Conservation (phyloP, 1,140 invertebrate genomes). For the Conus betulinus region DNA sequence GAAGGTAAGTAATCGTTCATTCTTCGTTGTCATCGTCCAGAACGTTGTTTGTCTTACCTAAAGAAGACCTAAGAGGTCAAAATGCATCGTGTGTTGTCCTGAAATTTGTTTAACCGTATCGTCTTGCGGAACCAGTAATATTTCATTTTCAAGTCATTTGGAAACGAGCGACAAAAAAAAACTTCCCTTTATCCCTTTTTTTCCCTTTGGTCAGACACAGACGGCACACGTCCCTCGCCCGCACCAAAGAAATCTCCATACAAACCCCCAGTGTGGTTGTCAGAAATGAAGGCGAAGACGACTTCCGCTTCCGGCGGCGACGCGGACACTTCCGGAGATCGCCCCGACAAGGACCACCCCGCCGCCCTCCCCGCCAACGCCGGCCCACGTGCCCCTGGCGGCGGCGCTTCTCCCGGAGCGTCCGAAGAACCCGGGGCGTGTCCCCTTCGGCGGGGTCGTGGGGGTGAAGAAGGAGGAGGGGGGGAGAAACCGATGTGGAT, state of each 20-base stretch:
- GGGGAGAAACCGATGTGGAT: not conserved
- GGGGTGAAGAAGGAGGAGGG: not conserved
- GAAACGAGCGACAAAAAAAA: no score
- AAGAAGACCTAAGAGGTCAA: no score
- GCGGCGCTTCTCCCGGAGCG: no score
- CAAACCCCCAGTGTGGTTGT: slow-evolving; percentile 5
- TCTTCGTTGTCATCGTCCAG: no score
- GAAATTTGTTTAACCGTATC: no score
- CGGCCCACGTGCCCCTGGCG: not conserved
- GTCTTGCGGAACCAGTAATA: no score
- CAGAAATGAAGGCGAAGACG: slow-evolving; percentile 14
- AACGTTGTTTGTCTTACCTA: no score
- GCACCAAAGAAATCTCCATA: not conserved
- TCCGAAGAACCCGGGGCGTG: not conserved
- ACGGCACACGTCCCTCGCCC: not conserved
- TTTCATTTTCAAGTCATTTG: no score
- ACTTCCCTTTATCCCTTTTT: no score
- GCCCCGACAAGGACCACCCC: not conserved
- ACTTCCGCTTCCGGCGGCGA: not conserved
- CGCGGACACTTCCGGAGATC: no score
- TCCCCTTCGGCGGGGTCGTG: not conserved
- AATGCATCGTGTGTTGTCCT: no score
- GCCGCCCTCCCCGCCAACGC: not conserved
- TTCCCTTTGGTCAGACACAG: not conserved
- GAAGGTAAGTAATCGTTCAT: no score